Evolutionary conservation across 2,113 vertebrate genomes (phyloP).

Genomic region (Chloropsis hardwickii): DNA sequence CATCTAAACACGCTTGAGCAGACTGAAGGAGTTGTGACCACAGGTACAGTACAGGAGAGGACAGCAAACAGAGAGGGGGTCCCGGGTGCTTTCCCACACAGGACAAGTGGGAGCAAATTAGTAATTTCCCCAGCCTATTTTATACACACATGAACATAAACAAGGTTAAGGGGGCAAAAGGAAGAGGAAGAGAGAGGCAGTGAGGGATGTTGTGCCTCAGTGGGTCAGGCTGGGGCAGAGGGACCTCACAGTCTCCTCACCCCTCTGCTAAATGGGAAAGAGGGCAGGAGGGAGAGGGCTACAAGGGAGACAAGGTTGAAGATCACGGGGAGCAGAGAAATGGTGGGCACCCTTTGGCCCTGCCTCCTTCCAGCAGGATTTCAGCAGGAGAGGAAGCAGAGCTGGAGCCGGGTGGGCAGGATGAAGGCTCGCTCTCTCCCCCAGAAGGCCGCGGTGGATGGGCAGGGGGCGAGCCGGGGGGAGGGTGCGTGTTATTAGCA

Average conservation of each 20-base stretch:
- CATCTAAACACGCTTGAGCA: neutral
- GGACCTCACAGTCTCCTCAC: neutral
- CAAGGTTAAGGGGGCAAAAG: neutral
- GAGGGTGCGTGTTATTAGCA: neutral
- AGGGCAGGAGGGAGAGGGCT: neutral
- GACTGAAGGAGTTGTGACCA: neutral
- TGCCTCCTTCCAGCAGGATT: neutral
- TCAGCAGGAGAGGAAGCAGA: neutral
- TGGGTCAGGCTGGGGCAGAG: neutral
- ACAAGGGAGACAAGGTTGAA: neutral
- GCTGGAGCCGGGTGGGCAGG: neutral
- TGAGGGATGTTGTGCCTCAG: neutral
- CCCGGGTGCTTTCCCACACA: rapidly evolving
- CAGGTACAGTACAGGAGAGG: neutral
- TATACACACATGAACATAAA: neutral
- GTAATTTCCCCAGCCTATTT: neutral
- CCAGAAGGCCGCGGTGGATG: neutral
- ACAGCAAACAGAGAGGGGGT: rapidly evolving
- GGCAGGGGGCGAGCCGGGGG: neutral
- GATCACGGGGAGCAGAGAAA: neutral
- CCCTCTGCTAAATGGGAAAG: neutral
- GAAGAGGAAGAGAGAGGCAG: neutral
- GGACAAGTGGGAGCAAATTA: neutral
- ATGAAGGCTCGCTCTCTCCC: neutral
- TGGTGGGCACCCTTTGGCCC: neutral